These are phyloP conservation scores for Eugnorisma glareosa DNA, from an alignment of 2,888 invertebrate genomes.

Conservation along the genomic window DNA sequence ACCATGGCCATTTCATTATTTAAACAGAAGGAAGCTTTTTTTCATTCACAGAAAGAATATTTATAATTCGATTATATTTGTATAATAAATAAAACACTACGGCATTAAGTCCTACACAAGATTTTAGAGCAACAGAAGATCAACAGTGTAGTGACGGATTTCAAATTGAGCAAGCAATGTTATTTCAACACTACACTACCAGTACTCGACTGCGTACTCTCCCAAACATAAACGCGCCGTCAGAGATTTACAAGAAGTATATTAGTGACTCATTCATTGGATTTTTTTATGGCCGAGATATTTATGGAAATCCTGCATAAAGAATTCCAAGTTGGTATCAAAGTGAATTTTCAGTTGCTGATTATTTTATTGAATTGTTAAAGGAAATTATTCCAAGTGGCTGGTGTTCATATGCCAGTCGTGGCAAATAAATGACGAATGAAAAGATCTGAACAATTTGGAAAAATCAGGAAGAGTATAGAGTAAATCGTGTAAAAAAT, in stretches of 20 bases:
- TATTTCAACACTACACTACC: background rate
- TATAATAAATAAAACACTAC: background rate
- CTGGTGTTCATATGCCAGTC: constrained; percentile 12
- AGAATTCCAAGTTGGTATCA: constrained; percentile 29
- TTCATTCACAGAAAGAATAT: background rate
- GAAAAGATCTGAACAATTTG: background rate
- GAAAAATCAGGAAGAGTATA: too few species aligned
- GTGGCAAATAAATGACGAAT: constrained; percentile 21
- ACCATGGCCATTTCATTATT: too few species aligned
- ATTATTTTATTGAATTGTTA: constrained; percentile 25
- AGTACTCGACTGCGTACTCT: constrained; percentile 21
- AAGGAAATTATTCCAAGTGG: constrained; percentile 22
- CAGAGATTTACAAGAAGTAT: constrained; percentile 17
- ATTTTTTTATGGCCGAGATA: constrained; percentile 50
- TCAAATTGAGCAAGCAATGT: background rate
- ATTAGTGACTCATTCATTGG: constrained; percentile 50
- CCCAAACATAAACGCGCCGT: constrained; percentile 35
- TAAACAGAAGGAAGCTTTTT: background rate
- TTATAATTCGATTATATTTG: background rate
- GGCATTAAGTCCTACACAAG: background rate
- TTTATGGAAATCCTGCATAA: constrained; percentile 40
- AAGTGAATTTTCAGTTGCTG: constrained; percentile 26
- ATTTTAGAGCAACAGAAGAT: background rate
- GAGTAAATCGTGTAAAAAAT: background rate
- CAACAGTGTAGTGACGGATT: background rate